Evolutionary conservation across 2,888 invertebrate species (phyloP), one percentile per base, ranked within the genome.

Genomic region (Rotaria magnacalcarata): DNA sequence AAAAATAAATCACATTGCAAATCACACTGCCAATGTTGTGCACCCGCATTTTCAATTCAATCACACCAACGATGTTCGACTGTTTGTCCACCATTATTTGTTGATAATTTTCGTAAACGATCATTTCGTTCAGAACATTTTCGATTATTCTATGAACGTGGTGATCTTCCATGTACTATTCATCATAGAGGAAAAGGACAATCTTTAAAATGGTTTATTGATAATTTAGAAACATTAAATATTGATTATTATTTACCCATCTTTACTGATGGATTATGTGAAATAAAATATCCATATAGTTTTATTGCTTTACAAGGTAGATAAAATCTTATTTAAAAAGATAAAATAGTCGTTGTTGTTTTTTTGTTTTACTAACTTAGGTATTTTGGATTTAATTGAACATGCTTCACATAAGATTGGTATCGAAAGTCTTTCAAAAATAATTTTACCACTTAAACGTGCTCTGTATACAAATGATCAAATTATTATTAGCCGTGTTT

Each of bases 391-490:
- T 80, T n/a, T 80, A 47, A 24, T 80, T 47, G 47, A 41, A 47
- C 80, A 16, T 80, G 80, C 80, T 47, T 80, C 80, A 80, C 80
- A 80, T 47, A 80, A 80, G 19, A 80, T 80, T 47, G n/a, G n/a
- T 24, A n/a, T 11, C n/a, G 80, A 47, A 24, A 52, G 11, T 41
- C 54, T 84, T 24, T 84, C 84, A 24, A 56, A 84, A 84, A 21
- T 60, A n/a, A 84, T 84, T 54, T 6, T 54, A 21, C 54, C 84
- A 24, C 16, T 84, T 11, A 84, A 84, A 16, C 84, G 84, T 80
- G 80, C 80, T 24, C 47, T 80, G 4, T 47, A 80, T 47, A 80
- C 43, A 43, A 21, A 47, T n/a, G n/a, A 80, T 47, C n/a, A 47
- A 24, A 80, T 21, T 21, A 11, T 80, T 47, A 47, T 80, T 80